A percentile compares a stretch with the other conserved stretches of the same genome.
Evolutionary conservation across 35 echinoderm and acorn worm genomes (phyloP).

Genomic region (Nesometra sesokonis): DNA sequence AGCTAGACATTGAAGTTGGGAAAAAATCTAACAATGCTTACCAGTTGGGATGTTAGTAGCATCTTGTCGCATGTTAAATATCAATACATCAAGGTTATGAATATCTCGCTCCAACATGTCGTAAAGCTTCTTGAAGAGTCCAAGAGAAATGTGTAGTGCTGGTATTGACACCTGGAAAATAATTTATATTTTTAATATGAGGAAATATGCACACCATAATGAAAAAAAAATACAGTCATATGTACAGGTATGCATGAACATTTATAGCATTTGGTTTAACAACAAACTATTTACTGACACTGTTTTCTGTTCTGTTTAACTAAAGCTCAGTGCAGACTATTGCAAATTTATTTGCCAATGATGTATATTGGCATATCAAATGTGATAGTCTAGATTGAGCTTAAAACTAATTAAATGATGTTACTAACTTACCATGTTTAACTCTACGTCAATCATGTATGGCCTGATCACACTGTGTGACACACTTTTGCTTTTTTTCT

Average conservation of each 20-base stretch:
- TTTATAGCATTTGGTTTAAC: not conserved
- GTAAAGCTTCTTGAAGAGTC: not conserved
- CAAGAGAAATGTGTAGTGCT: not conserved
- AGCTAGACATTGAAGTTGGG: not conserved
- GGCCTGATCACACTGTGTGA: not conserved
- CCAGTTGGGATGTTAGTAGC: not conserved
- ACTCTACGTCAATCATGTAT: not conserved
- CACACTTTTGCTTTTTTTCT: not conserved
- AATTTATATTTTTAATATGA: too few relatives aligned
- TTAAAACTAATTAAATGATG: not conserved
- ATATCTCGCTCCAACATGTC: not conserved
- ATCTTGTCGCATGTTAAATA: not conserved
- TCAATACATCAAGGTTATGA: not conserved
- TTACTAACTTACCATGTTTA: not conserved
- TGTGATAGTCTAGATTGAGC: too few relatives aligned
- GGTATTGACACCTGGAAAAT: not conserved
- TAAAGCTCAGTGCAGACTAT: too few relatives aligned
- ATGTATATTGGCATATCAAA: too few relatives aligned
- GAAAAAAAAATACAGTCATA: not conserved
- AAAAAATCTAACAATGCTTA: not conserved
- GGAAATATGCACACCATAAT: too few relatives aligned
- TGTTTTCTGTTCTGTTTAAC: not conserved
- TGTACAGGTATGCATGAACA: not conserved
- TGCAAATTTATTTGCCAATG: too few relatives aligned
- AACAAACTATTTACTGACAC: not conserved